Evolutionary conservation across 2,797 vertebrate genomes (phyloP), one percentile per base, ranked within the genome.

Genomic region (Rhodeus uyekii): DNA sequence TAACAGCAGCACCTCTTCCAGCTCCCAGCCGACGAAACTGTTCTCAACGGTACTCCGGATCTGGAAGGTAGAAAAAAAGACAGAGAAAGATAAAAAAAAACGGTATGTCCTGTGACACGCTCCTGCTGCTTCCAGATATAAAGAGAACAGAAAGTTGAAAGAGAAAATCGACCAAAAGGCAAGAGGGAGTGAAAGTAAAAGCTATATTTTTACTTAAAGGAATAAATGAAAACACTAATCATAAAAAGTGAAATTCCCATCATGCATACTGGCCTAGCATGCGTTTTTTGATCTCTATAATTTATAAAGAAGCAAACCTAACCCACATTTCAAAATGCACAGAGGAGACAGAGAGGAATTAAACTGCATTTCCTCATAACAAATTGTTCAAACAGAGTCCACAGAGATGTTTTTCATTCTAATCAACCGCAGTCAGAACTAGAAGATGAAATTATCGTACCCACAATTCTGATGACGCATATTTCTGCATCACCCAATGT

Each of bases 21-120:
- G 93, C 91, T 99, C 98, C 98, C 98, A 99, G 85, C 98, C 98
- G 87, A 99, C 98, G 63, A 99, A 99, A 92, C 98, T 99, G 92
- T 99, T 99, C 81, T 99, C 98, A 27, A 99, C 96, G 87, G 98
- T 99, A 88, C 98, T 99, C 89, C 98, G 97, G 58, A 95, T 83
- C 95, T 95, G 65, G 67, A 82, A 32, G 75, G 13, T 7, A 44
- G 19, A 72, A 44, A 60, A 27, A 67, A 36, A 67, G 16, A 60
- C 81, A 76, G 76, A 83, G 50, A 83, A 71, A 89, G 69, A 85
- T 84, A 34, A 29, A 81, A 83, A 83, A 83, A 82, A 89, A 87
- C 60, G 69, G 55, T 84, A 84, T n/a, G 63, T 87, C 84, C 89
- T 86, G 85, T 84, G 85, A 85, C 85, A 85, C 78, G 84, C 84